Base-by-base conservation (phyloP, 2,797 vertebrate species). In the Esox masquinongy region DNA sequence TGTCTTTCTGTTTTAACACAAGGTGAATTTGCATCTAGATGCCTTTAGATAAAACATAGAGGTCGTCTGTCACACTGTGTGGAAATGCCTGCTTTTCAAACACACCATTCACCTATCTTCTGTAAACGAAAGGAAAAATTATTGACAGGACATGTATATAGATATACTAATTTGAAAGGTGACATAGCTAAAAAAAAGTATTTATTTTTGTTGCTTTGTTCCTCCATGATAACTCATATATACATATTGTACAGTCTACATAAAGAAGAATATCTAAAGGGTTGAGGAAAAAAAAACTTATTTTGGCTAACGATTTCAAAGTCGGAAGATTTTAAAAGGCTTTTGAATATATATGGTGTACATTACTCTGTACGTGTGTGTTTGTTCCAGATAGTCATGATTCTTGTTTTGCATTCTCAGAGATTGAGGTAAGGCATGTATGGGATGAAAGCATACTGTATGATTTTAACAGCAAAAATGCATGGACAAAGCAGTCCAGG, bases 181-280 rank as follows among this genome's bases (percentile, higher is more conserved):
- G 93, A 95, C 95, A 96, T 96, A 93, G 92, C 94, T 95, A 94
- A 93, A 92, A 94, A 93, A 92, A 96, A 94, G 92, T 97, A 97
- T 96, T 98, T 97, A 97, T 97, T 94, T 97, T 95, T 95, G 93
- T 95, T 92, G 90, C 95, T 96, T 92, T 93, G 88, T 88, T 91
- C 93, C 94, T 95, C 94, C 93, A 92, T 81, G 90, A 34, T 92
- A 92, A 92, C 89, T 94, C 87, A 93, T 93, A 92, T 92, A 92
- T 94, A 90, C 91, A 91, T 89, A 89, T 91, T 95, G 92, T 94
- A 94, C 92, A 93, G 91, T 93, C 88, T 92, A 90, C 90, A 89
- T 88, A 92, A 88, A 86, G 83, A 91, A 87, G 86, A 89, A 86
- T 80, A 90, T 80, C 88, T 85, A 87, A 90, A 88, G 83, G 89